Evolutionary conservation across 1,140 invertebrate species (phyloP), one percentile per base, ranked within the genome.

Genomic region (Habropoda laboriosa): DNA sequence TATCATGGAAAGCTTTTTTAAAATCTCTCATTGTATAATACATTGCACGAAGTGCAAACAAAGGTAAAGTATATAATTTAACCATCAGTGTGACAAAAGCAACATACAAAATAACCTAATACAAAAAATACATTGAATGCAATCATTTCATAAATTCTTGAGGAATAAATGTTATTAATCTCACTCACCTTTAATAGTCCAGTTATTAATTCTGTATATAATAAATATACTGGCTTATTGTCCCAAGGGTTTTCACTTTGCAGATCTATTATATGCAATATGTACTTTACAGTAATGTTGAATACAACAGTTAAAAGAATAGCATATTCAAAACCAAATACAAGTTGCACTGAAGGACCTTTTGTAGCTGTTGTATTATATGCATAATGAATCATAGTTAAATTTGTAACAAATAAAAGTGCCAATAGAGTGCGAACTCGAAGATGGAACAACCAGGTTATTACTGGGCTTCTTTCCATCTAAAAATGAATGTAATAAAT

Each of bases 241-340:
- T 99, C 99, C 99, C 99, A 99, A 8, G 98, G 99, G 79, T 97
- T 98, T 89, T 99, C 98, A 92, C 97, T 79, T 87, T 98, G 97
- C 53, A 99, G 94, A 92, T 99, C 99, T 70, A 99, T 96, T 0
- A 97, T 96, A 92, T 99, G 99, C 7, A 99, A 94, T 21, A 98
- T 93, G 92, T 99, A 99, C 93, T 99, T 99, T 49, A 99, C 97
- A 10, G 96, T 94, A 66, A 99, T 99, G 91, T 99, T 99, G 13
- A 97, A 93, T 24, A 99, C 97, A 87, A 99, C 97, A 5, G 98
- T 99, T 35, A 99, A 93, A 10, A 99, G 93, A 89, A 99, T 98
- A 70, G 98, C 98, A 94, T 99, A 99, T 94, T 99, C 99, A 94
- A 99, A 99, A 67, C 99, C 99, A 95, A 99, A 99, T 8, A 99